These are phyloP conservation scores for Drosophila bocqueti DNA, from an alignment of 1,140 invertebrate genomes.

Conservation along the genomic window DNA sequence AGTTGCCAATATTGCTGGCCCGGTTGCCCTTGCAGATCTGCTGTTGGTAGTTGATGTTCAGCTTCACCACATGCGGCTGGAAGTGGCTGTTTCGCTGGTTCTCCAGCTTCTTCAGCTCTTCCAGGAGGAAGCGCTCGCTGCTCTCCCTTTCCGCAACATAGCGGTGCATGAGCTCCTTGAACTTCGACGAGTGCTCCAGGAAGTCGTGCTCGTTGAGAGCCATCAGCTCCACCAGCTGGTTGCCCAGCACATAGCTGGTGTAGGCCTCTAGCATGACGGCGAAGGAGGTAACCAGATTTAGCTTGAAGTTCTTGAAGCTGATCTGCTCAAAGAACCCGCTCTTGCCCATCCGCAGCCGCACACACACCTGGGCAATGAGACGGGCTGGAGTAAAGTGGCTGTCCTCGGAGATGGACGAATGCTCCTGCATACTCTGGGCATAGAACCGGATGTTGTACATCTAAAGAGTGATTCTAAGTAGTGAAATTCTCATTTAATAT, in stretches of 20 bases:
- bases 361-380: conserved; percentile 72
- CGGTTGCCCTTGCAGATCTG: conserved; percentile 81
- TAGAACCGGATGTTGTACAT: conserved; percentile 81
- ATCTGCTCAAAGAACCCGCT: conserved; percentile 73
- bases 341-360: conserved; percentile 56
- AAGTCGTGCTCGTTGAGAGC: conserved; percentile 74
- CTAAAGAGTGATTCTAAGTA: conserved; percentile 8
- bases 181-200: conserved; percentile 46
- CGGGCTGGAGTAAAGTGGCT: conserved; percentile 69
- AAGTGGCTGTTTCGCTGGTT: conserved; percentile 61
- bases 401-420: conserved; percentile 12
- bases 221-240: conserved; percentile 75
- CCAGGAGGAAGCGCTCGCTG: conserved; percentile 67
- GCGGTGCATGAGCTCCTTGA: conserved; percentile 63
- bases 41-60: conserved; percentile 70
- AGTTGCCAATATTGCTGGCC: conserved; percentile 79
- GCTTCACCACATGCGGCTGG: conserved; percentile 48
- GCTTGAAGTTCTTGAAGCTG: conserved; percentile 61
- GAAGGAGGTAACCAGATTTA: conserved; percentile 61
- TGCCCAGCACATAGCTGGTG: conserved; percentile 76
- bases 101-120: conserved; percentile 70
- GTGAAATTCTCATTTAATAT: not conserved
- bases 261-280: conserved; percentile 76
- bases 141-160: conserved; percentile 72
- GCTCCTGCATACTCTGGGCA: conserved; percentile 64